phyloP scores from a whole-genome alignment of 2,113 vertebrate genomes.

The Entomyzon cyanotis region DNA sequence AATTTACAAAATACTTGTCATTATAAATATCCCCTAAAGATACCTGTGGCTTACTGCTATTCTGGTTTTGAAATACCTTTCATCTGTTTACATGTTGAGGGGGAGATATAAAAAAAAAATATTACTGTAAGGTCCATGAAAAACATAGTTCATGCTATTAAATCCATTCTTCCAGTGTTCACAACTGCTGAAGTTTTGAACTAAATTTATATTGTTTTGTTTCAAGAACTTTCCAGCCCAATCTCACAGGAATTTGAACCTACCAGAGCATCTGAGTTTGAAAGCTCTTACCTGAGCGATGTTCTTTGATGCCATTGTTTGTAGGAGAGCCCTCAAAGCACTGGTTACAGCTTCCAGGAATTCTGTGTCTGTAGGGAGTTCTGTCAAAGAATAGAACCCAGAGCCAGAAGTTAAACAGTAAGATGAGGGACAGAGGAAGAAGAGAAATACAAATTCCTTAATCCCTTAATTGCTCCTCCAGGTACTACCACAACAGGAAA shows the following conservation, averaged over 20 bases:
- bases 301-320: conserved; percentile 91
- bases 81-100: not conserved
- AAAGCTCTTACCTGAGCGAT: conserved; percentile 88
- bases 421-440: not conserved
- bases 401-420: conserved; percentile 11
- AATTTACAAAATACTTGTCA: not conserved
- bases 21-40: not conserved
- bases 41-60: not conserved
- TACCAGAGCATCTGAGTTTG: not conserved
- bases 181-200: not conserved
- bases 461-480: not conserved
- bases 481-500: not conserved
- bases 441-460: conserved; percentile 24
- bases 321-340: conserved; percentile 90
- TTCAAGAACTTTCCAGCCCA: not conserved
- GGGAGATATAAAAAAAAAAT: not conserved
- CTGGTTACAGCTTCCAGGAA: conserved; percentile 93
- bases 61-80: not conserved
- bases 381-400: conserved; percentile 72
- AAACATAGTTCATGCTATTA: not conserved
- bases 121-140: not conserved
- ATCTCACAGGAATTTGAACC: not conserved
- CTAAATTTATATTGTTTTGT: not conserved
- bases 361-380: conserved; percentile 85
- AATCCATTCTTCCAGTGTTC: not conserved